A percentile compares a stretch with the other conserved stretches of the same genome.
Conservation (phyloP, 1,140 invertebrate genomes). For the Oppia nitens region DNA sequence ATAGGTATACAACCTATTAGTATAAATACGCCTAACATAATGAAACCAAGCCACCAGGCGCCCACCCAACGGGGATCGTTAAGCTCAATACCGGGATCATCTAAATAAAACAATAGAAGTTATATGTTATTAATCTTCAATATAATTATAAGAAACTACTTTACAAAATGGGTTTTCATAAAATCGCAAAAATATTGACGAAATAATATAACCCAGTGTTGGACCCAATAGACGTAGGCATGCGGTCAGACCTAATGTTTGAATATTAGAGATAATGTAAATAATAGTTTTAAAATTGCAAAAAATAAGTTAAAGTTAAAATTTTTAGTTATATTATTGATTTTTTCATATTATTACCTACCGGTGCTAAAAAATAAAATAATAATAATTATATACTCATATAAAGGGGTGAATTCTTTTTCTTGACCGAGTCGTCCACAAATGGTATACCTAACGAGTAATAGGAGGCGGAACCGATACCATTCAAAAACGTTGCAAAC, state of each 20-base stretch:
- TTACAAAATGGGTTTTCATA: slow-evolving; percentile 21
- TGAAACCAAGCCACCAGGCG: slow-evolving; percentile 49
- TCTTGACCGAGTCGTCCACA: slow-evolving; percentile 26
- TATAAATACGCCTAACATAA: slow-evolving; percentile 44
- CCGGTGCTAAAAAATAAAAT: too few relatives aligned
- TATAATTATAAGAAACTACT: too few relatives aligned
- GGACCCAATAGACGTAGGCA: slow-evolving; percentile 20
- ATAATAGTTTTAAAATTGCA: slow-evolving; percentile 23
- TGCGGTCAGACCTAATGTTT: too few relatives aligned
- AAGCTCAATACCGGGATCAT: slow-evolving; percentile 19
- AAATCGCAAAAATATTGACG: slow-evolving; percentile 16
- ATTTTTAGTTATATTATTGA: too few relatives aligned
- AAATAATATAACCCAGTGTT: slow-evolving; percentile 18
- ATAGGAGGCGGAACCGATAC: slow-evolving; percentile 18
- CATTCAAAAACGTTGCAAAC: slow-evolving; percentile 16
- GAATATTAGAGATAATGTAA: slow-evolving; percentile 18
- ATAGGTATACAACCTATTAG: slow-evolving; percentile 43
- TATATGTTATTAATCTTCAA: slow-evolving; percentile 41
- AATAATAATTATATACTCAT: too few relatives aligned
- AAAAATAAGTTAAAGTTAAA: too few relatives aligned
- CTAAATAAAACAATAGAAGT: slow-evolving; percentile 25
- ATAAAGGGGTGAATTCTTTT: slow-evolving; percentile 22
- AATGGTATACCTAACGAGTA: slow-evolving; percentile 23
- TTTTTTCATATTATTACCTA: too few relatives aligned
- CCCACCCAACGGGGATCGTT: slow-evolving; percentile 19